These are phyloP conservation scores for Thecophora atra DNA, from an alignment of 2,888 invertebrate genomes.

Conservation along the genomic window DNA sequence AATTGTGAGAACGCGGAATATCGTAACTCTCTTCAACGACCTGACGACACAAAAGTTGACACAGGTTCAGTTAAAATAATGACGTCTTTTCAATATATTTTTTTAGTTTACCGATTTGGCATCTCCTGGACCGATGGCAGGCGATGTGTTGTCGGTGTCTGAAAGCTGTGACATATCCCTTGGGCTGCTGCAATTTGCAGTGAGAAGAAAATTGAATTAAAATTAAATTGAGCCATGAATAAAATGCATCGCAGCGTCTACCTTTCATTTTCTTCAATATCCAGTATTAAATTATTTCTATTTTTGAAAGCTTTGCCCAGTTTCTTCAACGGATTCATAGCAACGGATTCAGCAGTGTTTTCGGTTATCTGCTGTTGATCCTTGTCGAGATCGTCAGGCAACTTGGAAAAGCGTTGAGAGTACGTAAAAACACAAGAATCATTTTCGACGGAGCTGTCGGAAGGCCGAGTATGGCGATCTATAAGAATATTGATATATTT, in stretches of 20 bases:
- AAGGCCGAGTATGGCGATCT: slow-evolving; percentile 68
- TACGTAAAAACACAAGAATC: slow-evolving; percentile 69
- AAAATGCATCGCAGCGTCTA: slow-evolving; percentile 43
- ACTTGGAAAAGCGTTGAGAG: slow-evolving; percentile 70
- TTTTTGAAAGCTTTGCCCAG: slow-evolving; percentile 71
- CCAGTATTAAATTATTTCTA: slow-evolving; percentile 60
- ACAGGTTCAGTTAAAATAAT: too few relatives aligned
- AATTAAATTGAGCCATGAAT: neutral
- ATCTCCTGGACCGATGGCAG: slow-evolving; percentile 64
- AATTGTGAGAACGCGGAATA: slow-evolving; percentile 75
- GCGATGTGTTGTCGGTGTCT: slow-evolving; percentile 66
- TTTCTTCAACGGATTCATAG: slow-evolving; percentile 49
- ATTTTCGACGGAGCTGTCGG: slow-evolving; percentile 70
- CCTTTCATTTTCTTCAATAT: slow-evolving; percentile 66
- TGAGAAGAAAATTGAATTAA: neutral
- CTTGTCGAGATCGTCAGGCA: slow-evolving; percentile 58
- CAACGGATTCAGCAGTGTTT: slow-evolving; percentile 7
- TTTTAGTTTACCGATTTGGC: slow-evolving; percentile 53
- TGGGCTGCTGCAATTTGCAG: slow-evolving; percentile 50
- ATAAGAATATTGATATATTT: slow-evolving; percentile 9
- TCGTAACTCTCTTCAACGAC: slow-evolving; percentile 73
- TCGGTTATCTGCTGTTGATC: slow-evolving; percentile 66
- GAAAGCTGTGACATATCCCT: slow-evolving; percentile 64
- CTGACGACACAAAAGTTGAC: too few relatives aligned
- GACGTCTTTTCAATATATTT: neutral